Conservation (phyloP, 2,113 vertebrate species). For the Spea bombifrons region DNA sequence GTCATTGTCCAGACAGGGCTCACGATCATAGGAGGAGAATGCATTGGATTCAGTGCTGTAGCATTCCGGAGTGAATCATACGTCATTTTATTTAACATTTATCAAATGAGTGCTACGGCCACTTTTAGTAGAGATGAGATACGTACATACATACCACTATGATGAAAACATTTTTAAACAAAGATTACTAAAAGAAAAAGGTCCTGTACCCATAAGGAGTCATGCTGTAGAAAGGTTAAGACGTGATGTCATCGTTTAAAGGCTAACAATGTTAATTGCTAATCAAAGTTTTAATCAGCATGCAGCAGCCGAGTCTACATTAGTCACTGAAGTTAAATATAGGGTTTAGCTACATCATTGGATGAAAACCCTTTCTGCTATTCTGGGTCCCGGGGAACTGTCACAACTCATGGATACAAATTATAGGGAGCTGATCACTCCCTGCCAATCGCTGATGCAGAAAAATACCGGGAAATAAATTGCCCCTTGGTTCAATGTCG, state of each 20-base stretch:
- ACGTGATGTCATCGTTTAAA: constrained; percentile 5
- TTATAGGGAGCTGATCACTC: constrained; percentile 55
- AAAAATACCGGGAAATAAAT: not conserved
- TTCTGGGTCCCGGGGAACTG: constrained; percentile 15
- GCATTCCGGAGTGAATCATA: too few relatives aligned
- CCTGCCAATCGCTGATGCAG: constrained; percentile 51
- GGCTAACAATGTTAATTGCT: constrained; percentile 8
- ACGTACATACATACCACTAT: too few relatives aligned
- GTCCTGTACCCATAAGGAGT: too few relatives aligned
- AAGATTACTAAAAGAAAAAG: too few relatives aligned
- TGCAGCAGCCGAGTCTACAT: constrained; percentile 1
- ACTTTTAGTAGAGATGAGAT: too few relatives aligned
- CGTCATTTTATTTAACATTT: too few relatives aligned
- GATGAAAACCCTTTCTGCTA: constrained; percentile 49
- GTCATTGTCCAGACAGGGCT: too few relatives aligned
- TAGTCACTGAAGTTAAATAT: constrained; percentile 58
- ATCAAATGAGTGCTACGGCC: too few relatives aligned
- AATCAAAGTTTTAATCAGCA: constrained; percentile 27
- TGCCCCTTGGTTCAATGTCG: too few relatives aligned
- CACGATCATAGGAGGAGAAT: too few relatives aligned
- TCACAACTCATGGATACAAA: constrained; percentile 53
- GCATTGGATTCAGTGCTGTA: too few relatives aligned
- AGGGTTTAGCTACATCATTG: constrained; percentile 47
- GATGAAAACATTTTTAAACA: too few relatives aligned
- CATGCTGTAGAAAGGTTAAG: constrained; percentile 14